phyloP scores from a whole-genome alignment of 2,888 invertebrate genomes.

The Pycnomerus fuliginosus region DNA sequence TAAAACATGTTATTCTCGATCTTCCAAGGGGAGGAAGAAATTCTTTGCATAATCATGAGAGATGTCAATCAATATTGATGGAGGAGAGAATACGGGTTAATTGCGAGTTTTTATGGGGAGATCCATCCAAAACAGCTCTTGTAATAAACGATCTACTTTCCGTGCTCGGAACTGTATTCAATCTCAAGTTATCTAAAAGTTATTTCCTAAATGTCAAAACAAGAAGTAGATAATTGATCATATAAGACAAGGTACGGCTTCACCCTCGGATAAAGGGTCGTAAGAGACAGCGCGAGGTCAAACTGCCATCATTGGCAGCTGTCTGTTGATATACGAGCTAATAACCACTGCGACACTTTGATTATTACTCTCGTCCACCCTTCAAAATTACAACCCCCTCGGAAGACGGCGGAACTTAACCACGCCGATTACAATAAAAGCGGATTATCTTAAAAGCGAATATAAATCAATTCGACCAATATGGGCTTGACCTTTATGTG shows the following conservation, averaged over 20 bases:
- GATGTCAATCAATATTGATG: background rate
- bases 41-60: background rate
- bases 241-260: slow-evolving; percentile 37
- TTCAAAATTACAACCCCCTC: slow-evolving; percentile 15
- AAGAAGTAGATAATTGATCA: slow-evolving; percentile 54
- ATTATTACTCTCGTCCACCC: slow-evolving; percentile 34
- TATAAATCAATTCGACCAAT: slow-evolving; percentile 47
- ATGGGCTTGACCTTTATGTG: slow-evolving; percentile 51
- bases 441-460: slow-evolving; percentile 3
- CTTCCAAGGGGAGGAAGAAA: slow-evolving; percentile 6
- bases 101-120: too few relatives aligned
- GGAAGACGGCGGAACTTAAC: slow-evolving; percentile 5
- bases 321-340: slow-evolving; percentile 55
- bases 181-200: slow-evolving; percentile 44
- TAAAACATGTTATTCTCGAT: slow-evolving; percentile 21
- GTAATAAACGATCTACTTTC: slow-evolving; percentile 21
- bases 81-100: too few relatives aligned
- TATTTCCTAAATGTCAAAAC: slow-evolving; percentile 54
- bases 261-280: slow-evolving; percentile 16
- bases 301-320: slow-evolving; percentile 55
- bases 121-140: slow-evolving; percentile 10
- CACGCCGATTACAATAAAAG: background rate
- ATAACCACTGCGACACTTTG: slow-evolving; percentile 51
- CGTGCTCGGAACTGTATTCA: slow-evolving; percentile 22
- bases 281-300: slow-evolving; percentile 36